A percentile compares a stretch with the other conserved stretches of the same genome.
phyloP scores from a whole-genome alignment of 2,113 vertebrate genomes.

The Atherinomorus stipes region DNA sequence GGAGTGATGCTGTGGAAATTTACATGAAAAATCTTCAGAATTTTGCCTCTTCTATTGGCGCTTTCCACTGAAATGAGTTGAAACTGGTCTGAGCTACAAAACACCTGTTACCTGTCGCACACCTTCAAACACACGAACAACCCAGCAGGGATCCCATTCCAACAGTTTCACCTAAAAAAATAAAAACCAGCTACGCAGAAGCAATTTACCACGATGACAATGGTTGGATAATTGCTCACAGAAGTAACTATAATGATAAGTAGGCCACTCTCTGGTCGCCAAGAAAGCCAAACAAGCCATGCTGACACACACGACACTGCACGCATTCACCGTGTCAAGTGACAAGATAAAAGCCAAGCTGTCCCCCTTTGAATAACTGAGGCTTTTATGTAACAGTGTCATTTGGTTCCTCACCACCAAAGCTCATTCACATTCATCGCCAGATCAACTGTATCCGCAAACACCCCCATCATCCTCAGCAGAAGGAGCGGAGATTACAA shows the following conservation, averaged over 20 bases:
- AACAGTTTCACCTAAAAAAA: not conserved
- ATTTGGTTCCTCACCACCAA: conserved; percentile 62
- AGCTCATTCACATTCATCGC: conserved; percentile 72
- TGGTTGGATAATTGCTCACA: not conserved
- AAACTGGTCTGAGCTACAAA: no score
- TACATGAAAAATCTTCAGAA: not conserved
- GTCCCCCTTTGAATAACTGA: conserved; percentile 56
- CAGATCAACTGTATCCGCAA: conserved; percentile 47
- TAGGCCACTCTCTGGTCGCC: not conserved
- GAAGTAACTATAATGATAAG: not conserved
- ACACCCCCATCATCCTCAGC: conserved; percentile 34
- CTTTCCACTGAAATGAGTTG: not conserved
- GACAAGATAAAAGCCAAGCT: conserved; percentile 58
- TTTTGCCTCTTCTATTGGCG: not conserved
- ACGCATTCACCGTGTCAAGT: conserved; percentile 24
- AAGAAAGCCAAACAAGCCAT: not conserved
- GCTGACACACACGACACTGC: conserved; percentile 13
- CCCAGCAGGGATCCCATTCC: not conserved
- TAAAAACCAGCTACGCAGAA: not conserved
- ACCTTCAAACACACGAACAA: not conserved
- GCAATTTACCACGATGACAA: not conserved
- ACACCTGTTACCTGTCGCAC: not conserved
- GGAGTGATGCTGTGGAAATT: not conserved
- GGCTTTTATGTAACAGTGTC: conserved; percentile 69
- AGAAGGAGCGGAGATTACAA: conserved; percentile 16